Base-by-base conservation (phyloP, 1,140 invertebrate genomes). In the Euborellia annulipes region DNA sequence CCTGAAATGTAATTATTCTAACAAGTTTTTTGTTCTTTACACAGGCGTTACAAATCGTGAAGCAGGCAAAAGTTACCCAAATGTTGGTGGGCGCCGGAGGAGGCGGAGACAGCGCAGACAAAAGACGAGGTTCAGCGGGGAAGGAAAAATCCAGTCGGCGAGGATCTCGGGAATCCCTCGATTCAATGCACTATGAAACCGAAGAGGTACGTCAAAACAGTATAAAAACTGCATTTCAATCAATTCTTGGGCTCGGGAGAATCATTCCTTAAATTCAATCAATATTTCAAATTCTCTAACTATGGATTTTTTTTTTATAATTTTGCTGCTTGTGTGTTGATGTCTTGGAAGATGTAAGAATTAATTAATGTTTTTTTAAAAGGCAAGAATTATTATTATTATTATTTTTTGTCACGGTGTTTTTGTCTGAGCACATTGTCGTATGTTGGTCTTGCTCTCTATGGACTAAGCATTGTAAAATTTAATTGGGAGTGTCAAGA, bases 11-110 rank as follows among this genome's bases (percentile, higher is more conserved):
- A 36, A 45, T 49, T 50, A 41, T 45, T 43, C 46, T 41, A 47
- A 44, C 46, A 43, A 47, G 43, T 38, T 45, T 34, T 34, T 36
- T 52, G 27, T 37, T 23, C 52, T 54, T 22, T 52, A 59, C 49
- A 41, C 59, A 86, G 82, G 84, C 85, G 46, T 70, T 89, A 63
- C 86, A 91, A 69, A 78, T 90, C 54, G 84, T 89, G 49, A 88
- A 89, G 66, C 85, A 90, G 69, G 78, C 85, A 21, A 86, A 87
- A 62, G 79, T 85, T 46, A 73, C 74, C 40, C 76, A 81, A 58
- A 70, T 83, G 50, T 60, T 82, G 49, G 70, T 70, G 30, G 52
- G 56, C 21, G 62, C 58, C 47, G 60, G 55, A 37, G 65, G 62
- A 20, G 58, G 59, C 36, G 59, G 55, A 43, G 62, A 63, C 16